phyloP scores from a whole-genome alignment of 2,113 vertebrate species.

The Shinisaurus crocodilurus region DNA sequence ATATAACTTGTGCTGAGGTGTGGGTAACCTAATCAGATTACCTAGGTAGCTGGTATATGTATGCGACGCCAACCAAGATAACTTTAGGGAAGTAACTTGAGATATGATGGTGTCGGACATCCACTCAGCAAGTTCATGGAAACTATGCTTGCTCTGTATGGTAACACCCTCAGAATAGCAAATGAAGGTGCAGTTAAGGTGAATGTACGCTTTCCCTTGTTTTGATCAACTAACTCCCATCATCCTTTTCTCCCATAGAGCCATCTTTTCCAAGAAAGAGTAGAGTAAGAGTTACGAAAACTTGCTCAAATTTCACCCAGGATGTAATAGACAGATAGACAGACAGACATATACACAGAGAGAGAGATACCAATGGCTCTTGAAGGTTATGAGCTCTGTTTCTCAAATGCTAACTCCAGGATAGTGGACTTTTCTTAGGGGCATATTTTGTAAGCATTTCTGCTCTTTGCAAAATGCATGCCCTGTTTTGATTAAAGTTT shows the following conservation, averaged over 20 bases:
- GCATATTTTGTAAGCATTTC: neutral
- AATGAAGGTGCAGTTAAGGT: slow-evolving; percentile 36
- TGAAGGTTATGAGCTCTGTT: slow-evolving; percentile 40
- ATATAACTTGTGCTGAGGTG: slow-evolving; percentile 9
- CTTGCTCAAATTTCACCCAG: neutral
- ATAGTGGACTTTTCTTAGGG: no score
- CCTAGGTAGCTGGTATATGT: slow-evolving; percentile 7
- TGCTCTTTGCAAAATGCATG: neutral
- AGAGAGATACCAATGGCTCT: slow-evolving; percentile 35
- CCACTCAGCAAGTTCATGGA: slow-evolving; percentile 61
- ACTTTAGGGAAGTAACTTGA: slow-evolving; percentile 65
- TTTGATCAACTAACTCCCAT: slow-evolving; percentile 15
- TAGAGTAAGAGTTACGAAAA: no score
- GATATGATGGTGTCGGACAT: slow-evolving; percentile 63
- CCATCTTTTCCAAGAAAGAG: neutral
- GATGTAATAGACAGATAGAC: neutral
- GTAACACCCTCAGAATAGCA: slow-evolving; percentile 50
- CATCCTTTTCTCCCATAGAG: slow-evolving; percentile 13
- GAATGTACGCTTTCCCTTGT: neutral
- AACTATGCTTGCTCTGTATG: slow-evolving; percentile 59
- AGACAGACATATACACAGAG: slow-evolving; percentile 10
- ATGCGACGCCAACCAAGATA: slow-evolving; percentile 58
- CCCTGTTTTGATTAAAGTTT: neutral
- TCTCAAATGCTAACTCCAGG: slow-evolving; percentile 28
- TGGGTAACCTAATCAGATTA: slow-evolving; percentile 59